These are phyloP conservation scores for Lepas anatifera DNA, from an alignment of 2,888 invertebrate genomes.

Conservation along the genomic window DNA sequence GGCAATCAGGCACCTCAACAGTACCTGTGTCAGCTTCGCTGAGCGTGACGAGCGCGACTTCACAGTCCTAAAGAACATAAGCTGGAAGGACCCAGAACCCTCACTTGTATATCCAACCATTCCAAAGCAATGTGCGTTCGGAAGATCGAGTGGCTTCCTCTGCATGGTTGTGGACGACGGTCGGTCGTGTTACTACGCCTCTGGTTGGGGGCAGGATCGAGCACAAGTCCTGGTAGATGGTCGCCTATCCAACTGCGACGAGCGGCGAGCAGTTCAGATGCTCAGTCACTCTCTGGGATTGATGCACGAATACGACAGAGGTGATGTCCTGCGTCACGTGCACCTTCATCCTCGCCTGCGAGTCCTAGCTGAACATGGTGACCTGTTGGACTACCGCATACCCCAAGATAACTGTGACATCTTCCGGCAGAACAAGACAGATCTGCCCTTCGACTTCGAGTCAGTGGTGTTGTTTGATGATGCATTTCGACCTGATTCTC, in stretches of 20 bases:
- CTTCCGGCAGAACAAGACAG: not conserved
- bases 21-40: not conserved
- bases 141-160: not conserved
- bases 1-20: not conserved
- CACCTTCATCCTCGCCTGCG: not conserved
- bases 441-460: not conserved
- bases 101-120: not conserved
- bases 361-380: not conserved
- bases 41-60: not conserved
- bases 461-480: not conserved
- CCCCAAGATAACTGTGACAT: not conserved
- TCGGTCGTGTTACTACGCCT: not conserved
- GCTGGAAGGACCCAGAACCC: not conserved
- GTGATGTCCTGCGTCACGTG: not conserved
- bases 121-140: not conserved
- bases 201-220: not conserved
- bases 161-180: not conserved
- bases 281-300: not conserved
- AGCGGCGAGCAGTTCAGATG: not conserved
- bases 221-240: not conserved
- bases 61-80: not conserved
- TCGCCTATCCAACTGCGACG: not conserved
- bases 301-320: constrained; percentile 7
- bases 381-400: not conserved
- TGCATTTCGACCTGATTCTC: not conserved